These are phyloP conservation scores for Glossophaga mutica DNA, from an alignment of 2,797 vertebrate genomes.

Conservation along the genomic window DNA sequence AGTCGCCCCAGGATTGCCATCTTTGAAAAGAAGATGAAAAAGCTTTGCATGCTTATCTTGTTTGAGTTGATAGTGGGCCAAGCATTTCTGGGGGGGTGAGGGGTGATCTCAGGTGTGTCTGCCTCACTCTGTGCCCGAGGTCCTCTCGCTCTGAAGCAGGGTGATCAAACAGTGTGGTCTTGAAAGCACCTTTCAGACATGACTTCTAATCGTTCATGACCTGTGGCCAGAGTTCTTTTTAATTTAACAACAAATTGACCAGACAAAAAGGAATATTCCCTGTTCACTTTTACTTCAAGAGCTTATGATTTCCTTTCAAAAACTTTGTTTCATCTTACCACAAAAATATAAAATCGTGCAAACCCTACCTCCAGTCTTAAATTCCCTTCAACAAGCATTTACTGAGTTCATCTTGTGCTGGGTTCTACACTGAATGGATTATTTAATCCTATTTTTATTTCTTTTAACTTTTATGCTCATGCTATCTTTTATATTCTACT, in stretches of 20 bases:
- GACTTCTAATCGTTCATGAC: background rate
- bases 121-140: background rate
- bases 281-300: background rate
- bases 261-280: background rate
- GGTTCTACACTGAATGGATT: background rate
- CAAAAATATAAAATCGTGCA: background rate
- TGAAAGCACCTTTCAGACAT: background rate
- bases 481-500: background rate
- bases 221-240: background rate
- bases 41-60: background rate
- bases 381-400: background rate
- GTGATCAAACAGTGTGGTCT: background rate
- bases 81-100: background rate
- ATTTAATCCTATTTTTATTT: background rate
- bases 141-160: background rate
- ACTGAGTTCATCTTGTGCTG: background rate
- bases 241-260: background rate
- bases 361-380: background rate
- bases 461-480: background rate
- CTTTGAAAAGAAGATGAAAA: background rate
- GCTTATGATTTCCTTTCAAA: background rate
- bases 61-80: background rate
- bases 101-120: background rate
- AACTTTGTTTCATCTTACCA: background rate
- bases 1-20: background rate